Conservation (phyloP, 2,113 vertebrate species). For the Boulengeromyrus knoepffleri region DNA sequence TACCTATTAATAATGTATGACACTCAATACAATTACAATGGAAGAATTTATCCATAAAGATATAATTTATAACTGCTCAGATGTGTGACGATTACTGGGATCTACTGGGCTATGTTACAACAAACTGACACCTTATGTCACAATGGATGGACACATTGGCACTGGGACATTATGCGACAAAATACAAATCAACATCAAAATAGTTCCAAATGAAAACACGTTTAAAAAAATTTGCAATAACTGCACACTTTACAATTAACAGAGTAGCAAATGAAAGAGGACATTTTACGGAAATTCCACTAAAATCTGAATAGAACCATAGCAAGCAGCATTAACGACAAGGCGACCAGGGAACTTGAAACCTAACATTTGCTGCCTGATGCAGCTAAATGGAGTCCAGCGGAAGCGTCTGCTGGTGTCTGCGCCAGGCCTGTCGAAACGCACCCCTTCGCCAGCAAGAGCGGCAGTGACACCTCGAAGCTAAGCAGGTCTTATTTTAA, state of each 20-base stretch:
- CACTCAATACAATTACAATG: not conserved
- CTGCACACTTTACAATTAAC: not conserved
- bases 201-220: not conserved
- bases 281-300: not conserved
- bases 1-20: not conserved
- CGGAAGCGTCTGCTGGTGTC: not conserved
- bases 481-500: not conserved
- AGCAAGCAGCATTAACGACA: not conserved
- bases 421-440: not conserved
- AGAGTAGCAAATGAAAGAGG: not conserved
- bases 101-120: not conserved
- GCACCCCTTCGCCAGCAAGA: conserved; percentile 1
- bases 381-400: not conserved
- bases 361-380: not conserved
- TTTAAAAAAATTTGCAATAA: not conserved
- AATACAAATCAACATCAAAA: not conserved
- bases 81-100: not conserved
- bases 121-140: not conserved
- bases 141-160: not conserved
- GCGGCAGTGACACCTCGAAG: not conserved
- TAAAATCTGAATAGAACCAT: not conserved
- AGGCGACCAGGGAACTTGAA: not conserved
- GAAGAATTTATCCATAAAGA: not conserved
- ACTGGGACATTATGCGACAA: not conserved
- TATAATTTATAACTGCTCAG: not conserved